phyloP scores from a whole-genome alignment of 1,140 invertebrate genomes.

The Drosophila kurseongensis region DNA sequence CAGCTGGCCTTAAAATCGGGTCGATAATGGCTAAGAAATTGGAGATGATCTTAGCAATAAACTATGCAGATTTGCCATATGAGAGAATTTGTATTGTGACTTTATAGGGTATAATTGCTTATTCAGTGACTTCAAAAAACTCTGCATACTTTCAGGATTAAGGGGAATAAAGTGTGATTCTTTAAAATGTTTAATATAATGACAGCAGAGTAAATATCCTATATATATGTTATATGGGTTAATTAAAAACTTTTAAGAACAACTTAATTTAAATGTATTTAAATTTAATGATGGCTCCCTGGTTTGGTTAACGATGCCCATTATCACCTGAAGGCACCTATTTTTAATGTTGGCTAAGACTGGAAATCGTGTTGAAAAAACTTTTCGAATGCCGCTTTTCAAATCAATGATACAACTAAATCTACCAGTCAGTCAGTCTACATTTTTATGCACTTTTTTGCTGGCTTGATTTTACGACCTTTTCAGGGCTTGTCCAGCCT shows the following conservation, averaged over 20 bases:
- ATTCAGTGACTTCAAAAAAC: neutral
- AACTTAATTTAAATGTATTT: neutral
- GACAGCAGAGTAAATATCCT: neutral
- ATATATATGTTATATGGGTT: no score
- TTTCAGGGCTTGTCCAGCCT: neutral
- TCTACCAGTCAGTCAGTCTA: neutral
- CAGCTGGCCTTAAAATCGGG: neutral
- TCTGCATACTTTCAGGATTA: conserved; percentile 55
- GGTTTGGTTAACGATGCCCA: conserved; percentile 1
- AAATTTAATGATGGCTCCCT: conserved; percentile 3
- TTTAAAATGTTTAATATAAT: neutral
- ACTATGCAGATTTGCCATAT: neutral
- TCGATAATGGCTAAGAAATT: neutral
- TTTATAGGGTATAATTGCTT: no score
- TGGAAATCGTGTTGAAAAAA: neutral
- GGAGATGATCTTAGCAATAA: neutral
- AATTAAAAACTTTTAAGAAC: neutral
- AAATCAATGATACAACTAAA: conserved; percentile 25
- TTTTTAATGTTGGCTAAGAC: conserved; percentile 1
- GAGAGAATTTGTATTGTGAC: neutral
- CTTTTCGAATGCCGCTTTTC: neutral
- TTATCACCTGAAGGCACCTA: neutral
- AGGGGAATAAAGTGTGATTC: neutral
- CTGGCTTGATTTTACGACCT: conserved; percentile 7
- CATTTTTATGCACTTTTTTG: conserved; percentile 22